Evolutionary conservation across 2,888 invertebrate species (phyloP), one percentile per base, ranked within the genome.

Genomic region (Drosophila mercatorum): DNA sequence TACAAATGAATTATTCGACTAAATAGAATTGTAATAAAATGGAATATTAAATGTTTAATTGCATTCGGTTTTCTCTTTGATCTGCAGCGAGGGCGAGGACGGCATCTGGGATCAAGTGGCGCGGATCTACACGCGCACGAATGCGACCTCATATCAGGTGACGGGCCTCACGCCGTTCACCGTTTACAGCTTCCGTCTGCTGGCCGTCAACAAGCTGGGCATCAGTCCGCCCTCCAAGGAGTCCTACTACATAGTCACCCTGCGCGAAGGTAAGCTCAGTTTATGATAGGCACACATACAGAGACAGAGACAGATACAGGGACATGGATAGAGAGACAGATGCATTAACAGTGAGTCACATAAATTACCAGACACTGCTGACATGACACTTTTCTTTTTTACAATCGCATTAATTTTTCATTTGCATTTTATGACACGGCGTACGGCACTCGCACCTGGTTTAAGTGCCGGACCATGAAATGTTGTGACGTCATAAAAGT

Each of bases 241-340:
- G 89, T 95, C 96, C 65, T 96, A 95, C 93, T 95, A 95, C 92
- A 95, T 95, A 93, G 95, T 96, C 80, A 96, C 96, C 61, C 94
- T 96, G 76, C 94, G 96, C 81, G 96, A 96, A 94, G 94, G 96
- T 96, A 93, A 94, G 44, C 36, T 61, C 61, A 38, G 58, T 83
- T 88, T 80, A 85, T 72, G 78, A 61, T 59, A 44, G 52, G 49
- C 65, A 17, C 47, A 34, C 7, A 34, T 6, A 34, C 7, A 34
- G 1, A 31, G 5, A 34, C 1, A 34, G 6, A 34, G 6, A 34
- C 6, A 34, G 6, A 34, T 7, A 55, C 22, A 22, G 22, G 22
- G 22, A 34, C 7, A 34, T n/a, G n/a, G 6, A 34, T 1, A 34
- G 1, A 34, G 31, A 55, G 8, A 55, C 28, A 28, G 53, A 41